A percentile compares a stretch with the other conserved stretches of the same genome.
These are phyloP conservation scores for Isichthys henryi DNA, from an alignment of 2,113 vertebrate genomes.

Conservation along the genomic window DNA sequence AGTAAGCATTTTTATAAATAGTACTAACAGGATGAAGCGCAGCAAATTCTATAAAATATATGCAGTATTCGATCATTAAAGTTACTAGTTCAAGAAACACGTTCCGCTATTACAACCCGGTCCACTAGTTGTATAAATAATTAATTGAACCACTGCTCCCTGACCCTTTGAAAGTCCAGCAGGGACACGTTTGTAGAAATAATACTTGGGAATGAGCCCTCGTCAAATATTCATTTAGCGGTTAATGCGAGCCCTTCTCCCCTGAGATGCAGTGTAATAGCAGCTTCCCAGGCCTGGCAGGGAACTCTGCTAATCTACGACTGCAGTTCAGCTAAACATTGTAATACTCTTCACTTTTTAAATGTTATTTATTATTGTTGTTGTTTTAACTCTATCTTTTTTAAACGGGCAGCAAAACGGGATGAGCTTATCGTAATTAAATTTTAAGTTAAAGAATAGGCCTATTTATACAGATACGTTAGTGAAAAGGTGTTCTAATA, in stretches of 20 bases:
- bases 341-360: slow-evolving; percentile 64
- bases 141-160: slow-evolving; percentile 85
- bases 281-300: slow-evolving; percentile 75
- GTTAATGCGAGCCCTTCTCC: slow-evolving; percentile 89
- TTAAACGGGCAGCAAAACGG: not conserved
- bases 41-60: not conserved
- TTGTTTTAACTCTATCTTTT: slow-evolving; percentile 37
- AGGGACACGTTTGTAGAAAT: slow-evolving; percentile 84
- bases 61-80: slow-evolving; percentile 38
- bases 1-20: not conserved
- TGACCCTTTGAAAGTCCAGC: slow-evolving; percentile 86
- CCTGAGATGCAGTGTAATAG: slow-evolving; percentile 77
- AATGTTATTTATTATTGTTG: slow-evolving; percentile 45
- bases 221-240: slow-evolving; percentile 99
- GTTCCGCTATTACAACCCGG: slow-evolving; percentile 75
- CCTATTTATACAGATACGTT: not conserved
- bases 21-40: not conserved
- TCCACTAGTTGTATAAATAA: slow-evolving; percentile 90
- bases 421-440: not conserved
- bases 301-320: slow-evolving; percentile 80
- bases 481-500: not conserved
- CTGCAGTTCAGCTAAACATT: slow-evolving; percentile 65
- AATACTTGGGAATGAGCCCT: slow-evolving; percentile 86
- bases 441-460: not conserved
- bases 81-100: slow-evolving; percentile 63